Evolutionary conservation across 2,797 vertebrate species (phyloP).

Genomic region (Mus caroli): DNA sequence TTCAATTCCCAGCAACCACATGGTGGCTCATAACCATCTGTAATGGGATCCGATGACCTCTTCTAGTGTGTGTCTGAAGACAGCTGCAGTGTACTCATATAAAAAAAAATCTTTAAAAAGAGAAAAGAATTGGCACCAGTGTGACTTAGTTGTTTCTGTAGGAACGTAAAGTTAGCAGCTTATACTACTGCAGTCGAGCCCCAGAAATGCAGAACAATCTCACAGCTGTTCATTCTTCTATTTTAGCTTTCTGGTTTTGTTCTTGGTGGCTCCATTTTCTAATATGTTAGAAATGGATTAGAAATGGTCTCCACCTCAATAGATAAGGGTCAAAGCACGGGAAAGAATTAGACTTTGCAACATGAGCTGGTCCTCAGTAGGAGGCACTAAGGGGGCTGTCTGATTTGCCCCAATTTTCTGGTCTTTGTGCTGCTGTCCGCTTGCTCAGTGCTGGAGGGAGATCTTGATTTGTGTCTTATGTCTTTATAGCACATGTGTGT

Average conservation of each 20-base stretch:
- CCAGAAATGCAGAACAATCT: slow-evolving; percentile 15
- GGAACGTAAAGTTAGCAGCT: slow-evolving; percentile 51
- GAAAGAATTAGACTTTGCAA: slow-evolving; percentile 20
- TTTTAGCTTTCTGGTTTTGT: slow-evolving; percentile 38
- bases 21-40: too few species aligned
- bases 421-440: not conserved
- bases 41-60: too few species aligned
- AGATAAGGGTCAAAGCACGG: not conserved
- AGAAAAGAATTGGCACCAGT: not conserved
- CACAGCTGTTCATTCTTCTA: not conserved
- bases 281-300: not conserved
- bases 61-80: too few species aligned
- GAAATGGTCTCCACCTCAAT: not conserved
- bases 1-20: too few species aligned
- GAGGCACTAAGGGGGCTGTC: not conserved
- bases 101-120: too few species aligned
- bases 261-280: not conserved
- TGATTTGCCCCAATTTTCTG: slow-evolving; percentile 12
- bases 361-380: not conserved
- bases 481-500: slow-evolving; percentile 9
- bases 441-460: not conserved
- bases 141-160: slow-evolving; percentile 1
- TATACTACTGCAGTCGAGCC: not conserved
- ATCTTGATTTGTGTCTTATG: not conserved
- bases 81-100: too few species aligned